These are phyloP conservation scores for Meloidogyne chitwoodi DNA, from an alignment of 1,140 invertebrate species.

Conservation along the genomic window DNA sequence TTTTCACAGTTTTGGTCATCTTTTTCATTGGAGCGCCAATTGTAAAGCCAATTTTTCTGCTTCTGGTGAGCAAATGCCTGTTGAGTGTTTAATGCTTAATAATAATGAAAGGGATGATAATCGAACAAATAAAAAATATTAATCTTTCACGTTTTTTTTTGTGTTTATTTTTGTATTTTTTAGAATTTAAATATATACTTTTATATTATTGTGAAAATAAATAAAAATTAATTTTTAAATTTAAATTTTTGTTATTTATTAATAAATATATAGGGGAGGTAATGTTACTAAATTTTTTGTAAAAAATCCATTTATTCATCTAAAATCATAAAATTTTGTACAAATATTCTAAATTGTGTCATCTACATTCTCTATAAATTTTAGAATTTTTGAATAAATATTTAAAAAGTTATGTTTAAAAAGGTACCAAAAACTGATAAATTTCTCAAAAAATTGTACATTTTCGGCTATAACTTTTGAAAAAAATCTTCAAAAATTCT, in stretches of 20 bases:
- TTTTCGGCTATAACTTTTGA: no score
- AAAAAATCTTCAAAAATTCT: no score
- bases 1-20: slow-evolving; percentile 19
- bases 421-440: background rate
- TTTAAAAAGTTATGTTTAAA: background rate
- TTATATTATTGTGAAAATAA: no score
- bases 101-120: background rate
- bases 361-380: background rate
- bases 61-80: background rate
- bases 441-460: no score
- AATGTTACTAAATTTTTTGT: background rate
- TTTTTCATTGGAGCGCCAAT: slow-evolving; percentile 29
- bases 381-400: background rate
- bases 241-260: no score
- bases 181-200: no score
- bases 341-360: background rate
- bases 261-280: background rate
- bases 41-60: background rate
- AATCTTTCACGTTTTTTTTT: background rate
- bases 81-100: background rate
- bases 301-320: background rate
- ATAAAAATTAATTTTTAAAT: no score
- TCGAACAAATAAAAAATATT: background rate
- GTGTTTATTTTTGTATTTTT: background rate
- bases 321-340: background rate